A percentile compares a stretch with the other conserved stretches of the same genome.
Evolutionary conservation across 2,888 invertebrate genomes (phyloP).

Genomic region (Eumerus sabulonum): DNA sequence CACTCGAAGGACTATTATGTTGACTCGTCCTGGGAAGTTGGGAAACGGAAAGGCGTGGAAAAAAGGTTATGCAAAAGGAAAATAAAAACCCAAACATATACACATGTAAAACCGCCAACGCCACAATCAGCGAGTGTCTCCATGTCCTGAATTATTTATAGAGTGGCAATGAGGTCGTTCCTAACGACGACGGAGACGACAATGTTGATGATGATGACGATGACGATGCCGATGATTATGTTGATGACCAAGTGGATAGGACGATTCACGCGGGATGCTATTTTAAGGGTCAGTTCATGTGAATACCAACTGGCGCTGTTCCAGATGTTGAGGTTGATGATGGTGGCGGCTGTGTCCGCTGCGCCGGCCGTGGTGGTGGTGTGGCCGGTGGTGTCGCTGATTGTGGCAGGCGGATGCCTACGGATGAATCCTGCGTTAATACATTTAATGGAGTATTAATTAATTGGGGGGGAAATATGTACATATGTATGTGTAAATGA

Average conservation of each 20-base stretch:
- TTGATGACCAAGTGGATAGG: slow-evolving; percentile 38
- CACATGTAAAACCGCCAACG: slow-evolving; percentile 67
- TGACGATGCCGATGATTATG: slow-evolving; percentile 6
- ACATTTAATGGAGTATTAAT: slow-evolving; percentile 59
- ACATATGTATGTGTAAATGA: slow-evolving; percentile 44
- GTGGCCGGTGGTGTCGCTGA: neutral
- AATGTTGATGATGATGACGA: slow-evolving; percentile 37
- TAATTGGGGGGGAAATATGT: slow-evolving; percentile 61
- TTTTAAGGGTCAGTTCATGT: slow-evolving; percentile 50
- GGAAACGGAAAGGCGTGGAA: neutral
- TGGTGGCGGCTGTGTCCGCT: too few species aligned
- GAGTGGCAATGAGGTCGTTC: slow-evolving; percentile 58
- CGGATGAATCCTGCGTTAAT: slow-evolving; percentile 46
- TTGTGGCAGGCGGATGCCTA: slow-evolving; percentile 1
- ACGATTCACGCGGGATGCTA: slow-evolving; percentile 42
- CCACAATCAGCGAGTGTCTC: slow-evolving; percentile 64
- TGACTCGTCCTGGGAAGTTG: slow-evolving; percentile 8
- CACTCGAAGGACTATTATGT: slow-evolving; percentile 34
- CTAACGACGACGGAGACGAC: slow-evolving; percentile 6
- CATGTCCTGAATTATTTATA: slow-evolving; percentile 67
- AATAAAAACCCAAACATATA: slow-evolving; percentile 33
- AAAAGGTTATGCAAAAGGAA: slow-evolving; percentile 38
- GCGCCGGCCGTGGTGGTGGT: too few species aligned
- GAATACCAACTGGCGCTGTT: neutral
- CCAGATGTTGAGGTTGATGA: too few species aligned